phyloP scores from a whole-genome alignment of 1,140 invertebrate genomes.

The Lasioglossum albipes region DNA sequence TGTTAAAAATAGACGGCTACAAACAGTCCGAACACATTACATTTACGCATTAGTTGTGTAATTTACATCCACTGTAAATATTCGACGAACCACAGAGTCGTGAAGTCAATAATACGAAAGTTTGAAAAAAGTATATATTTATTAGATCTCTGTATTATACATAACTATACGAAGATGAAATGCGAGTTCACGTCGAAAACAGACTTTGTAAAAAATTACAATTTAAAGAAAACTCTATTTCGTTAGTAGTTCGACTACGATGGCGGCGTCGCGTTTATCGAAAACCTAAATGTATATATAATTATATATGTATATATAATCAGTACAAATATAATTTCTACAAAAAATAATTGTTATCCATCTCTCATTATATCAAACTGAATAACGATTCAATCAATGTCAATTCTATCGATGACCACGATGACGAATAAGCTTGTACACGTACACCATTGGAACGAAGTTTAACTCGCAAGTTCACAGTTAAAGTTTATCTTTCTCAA shows the following conservation, averaged over 20 bases:
- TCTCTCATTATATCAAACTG: conserved; percentile 18
- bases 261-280: neutral
- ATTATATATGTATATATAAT: conserved; percentile 32
- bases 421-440: conserved; percentile 38
- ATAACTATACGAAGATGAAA: conserved; percentile 58
- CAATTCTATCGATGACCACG: neutral
- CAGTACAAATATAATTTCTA: conserved; percentile 42
- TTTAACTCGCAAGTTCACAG: conserved; percentile 10
- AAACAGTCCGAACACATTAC: too few relatives aligned
- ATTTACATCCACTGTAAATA: too few relatives aligned
- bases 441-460: conserved; percentile 20
- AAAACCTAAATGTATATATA: conserved; percentile 38
- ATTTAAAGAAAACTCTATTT: conserved; percentile 40
- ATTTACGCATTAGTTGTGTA: too few relatives aligned
- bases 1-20: neutral
- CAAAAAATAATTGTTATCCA: conserved; percentile 40
- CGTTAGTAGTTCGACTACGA: conserved; percentile 42
- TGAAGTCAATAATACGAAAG: neutral
- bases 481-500: conserved; percentile 21
- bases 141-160: conserved; percentile 60
- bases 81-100: too few relatives aligned
- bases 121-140: conserved; percentile 61
- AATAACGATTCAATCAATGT: conserved; percentile 24
- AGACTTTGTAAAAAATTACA: conserved; percentile 45
- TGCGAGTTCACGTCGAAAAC: conserved; percentile 43